These are phyloP conservation scores for Haemorhous mexicanus DNA, from an alignment of 2,113 vertebrate species.

Conservation along the genomic window DNA sequence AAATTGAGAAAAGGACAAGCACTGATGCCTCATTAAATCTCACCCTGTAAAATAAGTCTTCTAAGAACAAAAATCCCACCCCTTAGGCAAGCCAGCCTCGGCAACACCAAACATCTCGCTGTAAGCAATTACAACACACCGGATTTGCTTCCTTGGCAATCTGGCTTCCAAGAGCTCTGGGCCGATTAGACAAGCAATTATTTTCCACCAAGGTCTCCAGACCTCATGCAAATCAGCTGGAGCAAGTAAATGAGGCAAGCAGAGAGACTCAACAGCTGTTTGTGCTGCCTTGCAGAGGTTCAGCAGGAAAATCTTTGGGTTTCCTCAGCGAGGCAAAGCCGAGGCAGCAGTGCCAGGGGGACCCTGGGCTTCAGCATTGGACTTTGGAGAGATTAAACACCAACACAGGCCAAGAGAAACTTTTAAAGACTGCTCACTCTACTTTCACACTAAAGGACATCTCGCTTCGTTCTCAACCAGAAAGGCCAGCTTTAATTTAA, in stretches of 20 bases:
- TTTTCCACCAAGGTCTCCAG: conserved; percentile 3
- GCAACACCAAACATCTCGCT: not conserved
- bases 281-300: not conserved
- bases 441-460: not conserved
- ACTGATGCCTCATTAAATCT: not conserved
- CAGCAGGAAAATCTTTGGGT: not conserved
- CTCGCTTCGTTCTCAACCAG: not conserved
- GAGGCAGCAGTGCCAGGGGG: not conserved
- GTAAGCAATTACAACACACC: not conserved
- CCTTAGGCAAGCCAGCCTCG: conserved; percentile 15
- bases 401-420: not conserved
- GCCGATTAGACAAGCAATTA: not conserved
- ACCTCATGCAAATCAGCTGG: not conserved
- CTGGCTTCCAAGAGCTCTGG: not conserved
- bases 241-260: not conserved
- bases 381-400: not conserved
- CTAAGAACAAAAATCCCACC: not conserved
- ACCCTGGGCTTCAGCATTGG: not conserved
- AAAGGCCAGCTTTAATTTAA: conserved; percentile 13
- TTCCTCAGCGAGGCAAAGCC: not conserved
- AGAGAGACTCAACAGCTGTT: not conserved
- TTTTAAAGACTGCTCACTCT: not conserved
- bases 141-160: not conserved
- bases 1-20: not conserved
- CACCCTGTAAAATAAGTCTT: not conserved